A percentile compares a stretch with the other conserved stretches of the same genome.
phyloP scores from a whole-genome alignment of 1,140 invertebrate species.

The Ruditapes philippinarum region DNA sequence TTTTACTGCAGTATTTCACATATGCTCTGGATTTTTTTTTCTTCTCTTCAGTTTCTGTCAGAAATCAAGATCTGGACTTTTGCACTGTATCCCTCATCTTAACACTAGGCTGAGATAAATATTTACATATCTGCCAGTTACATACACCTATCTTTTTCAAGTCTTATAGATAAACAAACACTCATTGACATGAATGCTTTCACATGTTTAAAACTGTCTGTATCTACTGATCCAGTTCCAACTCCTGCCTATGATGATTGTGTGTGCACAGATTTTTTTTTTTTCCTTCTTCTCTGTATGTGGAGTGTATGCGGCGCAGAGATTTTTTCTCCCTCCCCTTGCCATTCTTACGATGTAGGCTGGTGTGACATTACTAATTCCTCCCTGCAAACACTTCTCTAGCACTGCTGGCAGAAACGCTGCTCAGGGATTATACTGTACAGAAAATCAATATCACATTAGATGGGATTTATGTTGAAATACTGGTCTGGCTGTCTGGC shows the following conservation, averaged over 20 bases:
- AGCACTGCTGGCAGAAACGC: constrained; percentile 28
- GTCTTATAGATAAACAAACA: constrained; percentile 40
- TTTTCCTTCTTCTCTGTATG: too few relatives aligned
- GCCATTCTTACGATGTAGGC: constrained; percentile 13
- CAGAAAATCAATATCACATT: constrained; percentile 68
- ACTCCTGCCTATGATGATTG: too few relatives aligned
- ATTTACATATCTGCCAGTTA: constrained; percentile 48
- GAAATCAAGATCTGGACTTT: constrained; percentile 36
- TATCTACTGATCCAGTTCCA: constrained; percentile 29
- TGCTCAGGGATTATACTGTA: constrained; percentile 48
- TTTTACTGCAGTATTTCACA: neutral
- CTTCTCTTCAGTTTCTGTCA: neutral
- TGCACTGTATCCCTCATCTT: constrained; percentile 24
- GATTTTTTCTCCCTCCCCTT: neutral
- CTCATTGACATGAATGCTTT: constrained; percentile 51
- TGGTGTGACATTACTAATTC: constrained; percentile 61
- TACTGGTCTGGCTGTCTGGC: constrained; percentile 58
- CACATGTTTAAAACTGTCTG: constrained; percentile 46
- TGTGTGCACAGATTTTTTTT: too few relatives aligned
- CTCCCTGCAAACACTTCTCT: constrained; percentile 41
- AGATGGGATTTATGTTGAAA: constrained; percentile 70
- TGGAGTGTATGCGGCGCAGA: neutral
- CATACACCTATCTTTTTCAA: constrained; percentile 46
- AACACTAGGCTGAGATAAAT: constrained; percentile 37
- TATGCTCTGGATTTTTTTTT: neutral